These are phyloP conservation scores for Erynnis tages DNA, from an alignment of 2,888 invertebrate genomes.

Conservation along the genomic window DNA sequence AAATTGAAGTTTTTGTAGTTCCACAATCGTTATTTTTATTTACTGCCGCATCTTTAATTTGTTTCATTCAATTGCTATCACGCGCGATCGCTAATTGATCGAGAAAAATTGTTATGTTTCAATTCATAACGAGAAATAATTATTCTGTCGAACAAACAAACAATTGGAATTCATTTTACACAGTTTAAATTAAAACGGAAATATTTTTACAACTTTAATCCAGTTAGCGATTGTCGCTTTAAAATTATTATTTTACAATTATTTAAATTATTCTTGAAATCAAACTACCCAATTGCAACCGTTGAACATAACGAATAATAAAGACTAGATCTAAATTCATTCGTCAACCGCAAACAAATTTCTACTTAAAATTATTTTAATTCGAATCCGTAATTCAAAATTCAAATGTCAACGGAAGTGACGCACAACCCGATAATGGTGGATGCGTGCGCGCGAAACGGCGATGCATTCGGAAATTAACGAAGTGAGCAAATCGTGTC, in stretches of 20 bases:
- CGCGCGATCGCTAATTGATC: background rate
- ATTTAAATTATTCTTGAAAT: too few relatives aligned
- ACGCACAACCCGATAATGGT: conserved; percentile 41
- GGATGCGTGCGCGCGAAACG: conserved; percentile 49
- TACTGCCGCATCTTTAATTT: background rate
- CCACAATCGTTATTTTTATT: conserved; percentile 11
- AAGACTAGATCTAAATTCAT: conserved; percentile 31
- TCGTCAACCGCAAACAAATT: conserved; percentile 33
- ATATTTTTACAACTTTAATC: too few relatives aligned
- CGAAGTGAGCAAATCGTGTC: conserved; percentile 36
- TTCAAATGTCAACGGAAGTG: conserved; percentile 56
- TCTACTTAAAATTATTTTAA: conserved; percentile 30
- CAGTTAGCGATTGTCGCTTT: too few relatives aligned
- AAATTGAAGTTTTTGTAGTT: conserved; percentile 18
- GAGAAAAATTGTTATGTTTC: background rate
- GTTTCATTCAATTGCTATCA: background rate
- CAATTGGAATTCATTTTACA: too few relatives aligned
- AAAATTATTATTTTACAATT: too few relatives aligned
- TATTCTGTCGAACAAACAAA: too few relatives aligned
- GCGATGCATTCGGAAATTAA: conserved; percentile 40
- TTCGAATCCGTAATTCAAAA: conserved; percentile 35
- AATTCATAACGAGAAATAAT: too few relatives aligned
- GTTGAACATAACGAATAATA: conserved; percentile 26
- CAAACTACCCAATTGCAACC: conserved; percentile 7
- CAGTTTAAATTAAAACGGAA: too few relatives aligned